Evolutionary conservation across 2,888 invertebrate species (phyloP), one percentile per base, ranked within the genome.

Genomic region (Coenonympha glycerion): DNA sequence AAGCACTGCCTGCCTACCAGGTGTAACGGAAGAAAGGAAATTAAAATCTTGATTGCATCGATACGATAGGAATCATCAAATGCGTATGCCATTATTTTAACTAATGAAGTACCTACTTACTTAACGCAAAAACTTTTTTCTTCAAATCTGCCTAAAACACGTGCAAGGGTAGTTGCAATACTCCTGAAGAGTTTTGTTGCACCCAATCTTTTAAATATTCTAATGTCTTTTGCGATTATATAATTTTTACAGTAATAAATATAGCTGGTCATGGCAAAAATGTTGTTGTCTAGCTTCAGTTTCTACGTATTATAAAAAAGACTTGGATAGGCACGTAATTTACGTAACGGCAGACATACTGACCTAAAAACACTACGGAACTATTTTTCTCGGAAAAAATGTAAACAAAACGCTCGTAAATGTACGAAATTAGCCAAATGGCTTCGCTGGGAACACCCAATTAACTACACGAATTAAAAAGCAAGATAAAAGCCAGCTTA

Each of bases 381-480:
- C 44, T 21, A 16, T 44, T 44, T 44, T 33, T 9, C 31, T 9
- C 22, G 9, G 39, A 13, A 68, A 72, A 71, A 73, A 72, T 70
- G 71, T 77, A 80, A 79, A 79, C 76, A 78, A 63, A 65, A 58
- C 62, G 68, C 55, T 71, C 71, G 71, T 75, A 71, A 77, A 78
- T 66, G 61, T 28, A 69, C 73, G 46, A 70, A 79, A 76, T 77
- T 77, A 76, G 69, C 65, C 65, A 19, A 33, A 39, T 36, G 31
- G 13, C 40, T 31, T 22, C 15, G 24, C 28, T 18, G 30, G 30
- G 8, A 30, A 36, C 11, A 28, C 26, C 19, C 21, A 13, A 49
- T 33, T 49, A 42, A 41, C 19, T 26, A 42, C 18, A 41, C 24
- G 26, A 33, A 19, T 41, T 18, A 22, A 16, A 33, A 33, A 8